These are phyloP conservation scores for Urocitellus parryii DNA, from an alignment of 2,113 vertebrate genomes.

Conservation along the genomic window DNA sequence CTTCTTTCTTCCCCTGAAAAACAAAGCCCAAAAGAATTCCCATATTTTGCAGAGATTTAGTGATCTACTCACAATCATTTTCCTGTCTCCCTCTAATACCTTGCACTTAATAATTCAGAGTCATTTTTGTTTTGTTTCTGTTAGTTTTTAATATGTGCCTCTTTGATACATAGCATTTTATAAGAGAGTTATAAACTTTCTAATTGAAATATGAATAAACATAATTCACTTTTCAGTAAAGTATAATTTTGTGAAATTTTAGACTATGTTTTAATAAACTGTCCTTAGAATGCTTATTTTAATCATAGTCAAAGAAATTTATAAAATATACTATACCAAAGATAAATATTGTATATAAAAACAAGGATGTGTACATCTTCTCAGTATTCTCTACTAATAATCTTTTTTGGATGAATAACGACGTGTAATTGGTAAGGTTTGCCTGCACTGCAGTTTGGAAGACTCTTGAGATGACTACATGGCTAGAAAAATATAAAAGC, in stretches of 20 bases:
- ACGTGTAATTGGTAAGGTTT: background rate
- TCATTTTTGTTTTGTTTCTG: background rate
- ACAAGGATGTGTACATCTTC: background rate
- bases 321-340: background rate
- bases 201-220: background rate
- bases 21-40: too few relatives aligned
- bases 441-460: background rate
- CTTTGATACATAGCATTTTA: background rate
- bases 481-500: background rate
- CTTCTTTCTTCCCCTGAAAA: background rate
- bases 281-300: background rate
- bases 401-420: background rate
- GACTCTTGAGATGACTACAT: background rate
- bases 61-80: background rate
- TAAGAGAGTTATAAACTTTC: background rate
- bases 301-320: background rate
- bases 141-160: background rate
- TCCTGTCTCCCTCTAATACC: accelerated
- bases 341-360: background rate
- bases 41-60: background rate
- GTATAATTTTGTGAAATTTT: background rate
- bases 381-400: background rate
- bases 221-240: background rate
- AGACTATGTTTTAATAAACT: background rate
- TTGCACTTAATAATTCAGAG: background rate